Evolutionary conservation across 2,113 vertebrate genomes (phyloP).

Genomic region (Pipa parva): DNA sequence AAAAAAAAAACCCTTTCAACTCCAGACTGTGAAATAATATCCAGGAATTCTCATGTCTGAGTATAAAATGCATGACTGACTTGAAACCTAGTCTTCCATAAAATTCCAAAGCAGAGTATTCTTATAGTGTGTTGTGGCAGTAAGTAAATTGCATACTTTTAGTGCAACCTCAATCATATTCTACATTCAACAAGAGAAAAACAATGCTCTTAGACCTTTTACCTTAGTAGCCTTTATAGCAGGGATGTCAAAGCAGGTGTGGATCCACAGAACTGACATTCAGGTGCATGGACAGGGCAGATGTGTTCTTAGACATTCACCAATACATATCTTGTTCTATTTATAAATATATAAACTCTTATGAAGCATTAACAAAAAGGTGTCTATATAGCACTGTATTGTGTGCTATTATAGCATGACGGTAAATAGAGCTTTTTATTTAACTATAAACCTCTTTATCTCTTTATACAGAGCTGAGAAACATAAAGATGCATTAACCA

Average conservation of each 20-base stretch:
- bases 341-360: neutral
- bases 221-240: neutral
- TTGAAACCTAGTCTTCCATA: constrained; percentile 14
- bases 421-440: too few species aligned
- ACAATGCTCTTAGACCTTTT: constrained; percentile 35
- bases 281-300: neutral
- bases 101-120: constrained; percentile 2
- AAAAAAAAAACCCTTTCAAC: neutral
- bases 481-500: too few species aligned
- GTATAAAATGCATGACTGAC: neutral
- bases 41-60: constrained; percentile 19
- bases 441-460: too few species aligned
- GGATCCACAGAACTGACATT: neutral
- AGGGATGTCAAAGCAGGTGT: neutral
- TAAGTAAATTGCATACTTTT: constrained; percentile 4
- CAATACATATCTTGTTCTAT: neutral
- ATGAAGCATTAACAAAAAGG: neutral
- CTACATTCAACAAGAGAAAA: constrained; percentile 10
- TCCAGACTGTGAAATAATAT: constrained; percentile 27
- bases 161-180: constrained; percentile 27
- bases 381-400: too few species aligned
- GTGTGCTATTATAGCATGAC: too few species aligned
- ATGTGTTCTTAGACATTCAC: neutral
- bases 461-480: too few species aligned
- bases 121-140: neutral